Evolutionary conservation across 2,797 vertebrate species (phyloP).

Genomic region (Sternotherus odoratus): DNA sequence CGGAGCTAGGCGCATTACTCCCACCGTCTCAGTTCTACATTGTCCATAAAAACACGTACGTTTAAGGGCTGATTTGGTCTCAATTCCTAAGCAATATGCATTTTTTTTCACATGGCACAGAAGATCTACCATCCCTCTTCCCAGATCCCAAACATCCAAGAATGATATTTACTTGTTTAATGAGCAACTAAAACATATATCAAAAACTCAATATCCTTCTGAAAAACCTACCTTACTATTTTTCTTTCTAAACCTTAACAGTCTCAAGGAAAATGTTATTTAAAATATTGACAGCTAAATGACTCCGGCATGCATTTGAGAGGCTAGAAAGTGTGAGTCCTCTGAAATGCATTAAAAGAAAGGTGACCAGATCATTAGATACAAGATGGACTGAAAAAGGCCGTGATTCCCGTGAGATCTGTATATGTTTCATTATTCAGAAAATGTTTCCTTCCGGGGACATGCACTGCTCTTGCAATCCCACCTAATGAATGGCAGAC

Average conservation of each 20-base stretch:
- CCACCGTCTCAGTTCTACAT: not conserved
- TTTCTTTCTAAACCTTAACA: fast-evolving
- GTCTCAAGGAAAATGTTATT: not conserved
- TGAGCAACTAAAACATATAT: not conserved
- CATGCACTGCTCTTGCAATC: too few species aligned
- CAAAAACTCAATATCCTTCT: not conserved
- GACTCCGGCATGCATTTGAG: not conserved
- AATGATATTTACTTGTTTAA: not conserved
- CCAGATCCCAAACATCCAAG: not conserved
- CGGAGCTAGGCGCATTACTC: not conserved
- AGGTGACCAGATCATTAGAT: not conserved
- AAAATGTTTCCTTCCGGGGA: not conserved
- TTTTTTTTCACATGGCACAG: not conserved
- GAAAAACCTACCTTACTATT: not conserved
- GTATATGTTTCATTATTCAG: not conserved
- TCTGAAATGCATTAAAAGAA: not conserved
- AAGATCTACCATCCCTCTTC: not conserved
- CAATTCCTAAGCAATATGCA: not conserved
- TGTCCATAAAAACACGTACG: not conserved
- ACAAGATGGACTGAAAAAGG: fast-evolving
- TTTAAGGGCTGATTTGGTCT: not conserved
- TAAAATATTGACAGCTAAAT: not conserved
- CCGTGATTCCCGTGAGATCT: not conserved
- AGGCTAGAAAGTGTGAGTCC: not conserved
- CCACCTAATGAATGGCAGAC: not conserved